Base-by-base conservation (phyloP, 1,140 invertebrate genomes). In the Rhyacophila brunnea region DNA sequence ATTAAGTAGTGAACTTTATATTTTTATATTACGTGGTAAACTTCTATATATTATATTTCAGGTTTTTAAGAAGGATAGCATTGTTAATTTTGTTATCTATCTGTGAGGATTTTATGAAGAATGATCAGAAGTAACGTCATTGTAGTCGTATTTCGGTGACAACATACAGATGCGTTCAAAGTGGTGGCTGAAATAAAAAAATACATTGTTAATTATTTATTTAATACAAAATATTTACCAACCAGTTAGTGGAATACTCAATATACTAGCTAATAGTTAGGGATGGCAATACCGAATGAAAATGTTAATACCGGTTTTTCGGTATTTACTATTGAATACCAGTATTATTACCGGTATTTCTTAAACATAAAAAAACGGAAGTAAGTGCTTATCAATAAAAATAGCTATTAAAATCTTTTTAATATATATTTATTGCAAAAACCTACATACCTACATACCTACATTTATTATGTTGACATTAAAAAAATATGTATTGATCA, bases 81-180 rank as follows among this genome's bases (percentile, higher is more conserved):
- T 45, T n/a, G 40, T n/a, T 48, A 6, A 64, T 59, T 59, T 51
- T 64, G 62, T 64, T 64, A 64, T 64, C 62, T 64, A 42, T 59
- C 56, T 9, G 49, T 64, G 4, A 64, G 14, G 0, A 48, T 34
- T 34, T 46, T 64, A 32, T 64, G 62, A 18, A 64, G 43, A 42
- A 64, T 46, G 35, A 59, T 40, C 32, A 59, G 40, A 23, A 44
- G 51, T 20, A 28, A 15, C 1, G 55, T 48, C 17, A 49, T 10
- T 20, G 43, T 43, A 14, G 40, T 32, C 19, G 50, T 34, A 40
- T 23, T 20, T 18, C 47, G n/a, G 14, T 28, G 34, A 14, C 34
- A 10, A 19, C 54, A 40, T 14, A 32, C 13, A 6, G 52, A 36
- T 2, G 50, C 35, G 53, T 51, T 64, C 6, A 54, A 19, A n/a